phyloP scores from a whole-genome alignment of 2,113 vertebrate species.

The Rhea americana region DNA sequence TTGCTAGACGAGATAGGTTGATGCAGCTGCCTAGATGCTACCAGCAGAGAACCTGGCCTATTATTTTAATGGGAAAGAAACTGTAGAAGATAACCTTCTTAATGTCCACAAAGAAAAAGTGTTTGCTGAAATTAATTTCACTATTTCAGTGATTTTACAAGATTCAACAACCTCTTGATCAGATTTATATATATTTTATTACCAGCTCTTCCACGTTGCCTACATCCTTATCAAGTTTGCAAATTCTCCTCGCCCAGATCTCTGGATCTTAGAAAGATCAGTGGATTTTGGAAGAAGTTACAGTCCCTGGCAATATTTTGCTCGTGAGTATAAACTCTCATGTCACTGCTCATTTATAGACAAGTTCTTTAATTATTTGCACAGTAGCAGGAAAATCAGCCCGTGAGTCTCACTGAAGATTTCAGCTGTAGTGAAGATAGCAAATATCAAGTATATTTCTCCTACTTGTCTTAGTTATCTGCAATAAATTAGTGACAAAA shows the following conservation, averaged over 20 bases:
- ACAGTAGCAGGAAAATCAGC: not conserved
- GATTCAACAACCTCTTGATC: not conserved
- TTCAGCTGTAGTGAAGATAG: not conserved
- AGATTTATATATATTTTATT: conserved; percentile 53
- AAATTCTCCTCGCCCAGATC: conserved; percentile 93
- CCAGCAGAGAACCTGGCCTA: not conserved
- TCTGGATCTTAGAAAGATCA: conserved; percentile 92
- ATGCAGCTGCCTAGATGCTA: not conserved
- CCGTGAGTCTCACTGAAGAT: not conserved
- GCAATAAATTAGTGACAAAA: not conserved
- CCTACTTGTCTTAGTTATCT: not conserved
- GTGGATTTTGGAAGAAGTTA: conserved; percentile 89
- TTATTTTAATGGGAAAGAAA: not conserved
- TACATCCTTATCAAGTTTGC: conserved; percentile 95
- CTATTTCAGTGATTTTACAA: not conserved
- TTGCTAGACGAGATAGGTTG: not conserved
- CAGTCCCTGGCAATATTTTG: conserved; percentile 94
- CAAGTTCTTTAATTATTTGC: not conserved
- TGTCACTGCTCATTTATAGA: not conserved
- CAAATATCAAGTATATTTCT: rapidly evolving
- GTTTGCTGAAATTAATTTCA: not conserved
- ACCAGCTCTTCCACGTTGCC: conserved; percentile 92
- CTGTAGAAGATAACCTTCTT: not conserved
- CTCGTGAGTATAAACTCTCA: conserved; percentile 82
- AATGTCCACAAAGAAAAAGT: not conserved